Conservation (phyloP, 2,113 vertebrate species). For the Lepidothrix coronata region DNA sequence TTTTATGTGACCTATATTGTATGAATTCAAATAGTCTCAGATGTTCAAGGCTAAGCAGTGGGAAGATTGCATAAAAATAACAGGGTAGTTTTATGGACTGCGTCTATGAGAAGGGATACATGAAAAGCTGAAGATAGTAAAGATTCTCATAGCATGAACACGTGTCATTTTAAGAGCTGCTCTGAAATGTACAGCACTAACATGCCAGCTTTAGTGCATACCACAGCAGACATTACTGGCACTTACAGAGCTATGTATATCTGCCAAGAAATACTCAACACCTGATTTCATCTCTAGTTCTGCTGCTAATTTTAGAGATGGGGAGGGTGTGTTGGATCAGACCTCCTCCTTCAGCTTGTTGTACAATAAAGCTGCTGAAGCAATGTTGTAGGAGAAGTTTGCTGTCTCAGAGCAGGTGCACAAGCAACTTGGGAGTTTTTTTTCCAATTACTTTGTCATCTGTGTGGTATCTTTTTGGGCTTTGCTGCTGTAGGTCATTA, state of each 20-base stretch:
- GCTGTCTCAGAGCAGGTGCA: conserved; percentile 40
- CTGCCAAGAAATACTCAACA: conserved; percentile 40
- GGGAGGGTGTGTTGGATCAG: background rate
- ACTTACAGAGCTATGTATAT: background rate
- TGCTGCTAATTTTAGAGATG: background rate
- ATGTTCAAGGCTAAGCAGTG: background rate
- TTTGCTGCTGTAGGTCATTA: background rate
- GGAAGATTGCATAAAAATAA: conserved; percentile 11
- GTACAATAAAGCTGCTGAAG: background rate
- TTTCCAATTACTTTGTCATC: background rate
- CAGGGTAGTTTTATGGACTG: background rate
- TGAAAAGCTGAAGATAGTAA: background rate
- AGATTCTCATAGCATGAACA: background rate
- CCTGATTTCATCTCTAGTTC: conserved; percentile 12
- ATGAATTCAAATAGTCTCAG: background rate
- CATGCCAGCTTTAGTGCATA: conserved; percentile 20
- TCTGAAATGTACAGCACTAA: background rate
- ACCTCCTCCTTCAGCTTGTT: background rate
- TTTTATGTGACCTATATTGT: background rate
- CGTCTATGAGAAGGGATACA: background rate
- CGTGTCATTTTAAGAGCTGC: background rate
- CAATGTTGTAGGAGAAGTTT: background rate
- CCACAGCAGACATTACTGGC: conserved; percentile 12
- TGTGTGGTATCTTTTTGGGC: background rate
- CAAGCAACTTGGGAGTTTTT: background rate